These are phyloP conservation scores for Mesembrinibis cayennensis DNA, from an alignment of 2,113 vertebrate species.

Conservation along the genomic window DNA sequence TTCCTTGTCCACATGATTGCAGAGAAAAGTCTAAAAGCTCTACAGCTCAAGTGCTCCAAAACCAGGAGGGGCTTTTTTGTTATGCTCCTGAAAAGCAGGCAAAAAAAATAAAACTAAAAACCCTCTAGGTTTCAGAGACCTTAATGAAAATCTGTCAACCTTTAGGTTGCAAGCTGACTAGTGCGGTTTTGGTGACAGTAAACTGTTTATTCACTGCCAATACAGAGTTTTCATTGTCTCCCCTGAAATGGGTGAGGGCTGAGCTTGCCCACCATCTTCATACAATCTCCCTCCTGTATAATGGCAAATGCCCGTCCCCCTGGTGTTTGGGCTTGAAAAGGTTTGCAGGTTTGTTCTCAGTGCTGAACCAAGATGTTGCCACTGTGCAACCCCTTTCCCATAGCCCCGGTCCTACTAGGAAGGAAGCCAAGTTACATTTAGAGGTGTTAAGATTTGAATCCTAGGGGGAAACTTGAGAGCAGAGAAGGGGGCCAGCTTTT, in stretches of 20 bases:
- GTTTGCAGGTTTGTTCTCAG: neutral
- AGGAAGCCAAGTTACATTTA: slow-evolving; percentile 24
- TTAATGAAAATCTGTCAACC: neutral
- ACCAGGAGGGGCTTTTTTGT: neutral
- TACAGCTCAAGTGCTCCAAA: neutral
- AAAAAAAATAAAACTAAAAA: neutral
- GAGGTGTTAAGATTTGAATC: slow-evolving; percentile 34
- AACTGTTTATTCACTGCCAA: neutral
- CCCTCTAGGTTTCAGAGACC: neutral
- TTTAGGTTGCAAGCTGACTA: neutral
- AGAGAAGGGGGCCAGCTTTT: neutral
- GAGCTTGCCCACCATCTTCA: neutral
- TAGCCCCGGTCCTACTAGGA: neutral
- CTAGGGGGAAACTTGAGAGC: slow-evolving; percentile 22
- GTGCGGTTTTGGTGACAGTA: neutral
- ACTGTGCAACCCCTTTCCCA: neutral
- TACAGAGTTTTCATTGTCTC: neutral
- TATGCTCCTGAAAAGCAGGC: neutral
- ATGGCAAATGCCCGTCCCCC: neutral
- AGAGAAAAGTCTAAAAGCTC: neutral
- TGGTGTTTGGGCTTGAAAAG: neutral
- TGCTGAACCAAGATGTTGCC: neutral
- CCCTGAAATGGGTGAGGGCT: neutral
- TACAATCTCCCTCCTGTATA: neutral
- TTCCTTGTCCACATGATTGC: neutral